These are phyloP conservation scores for Argentina silus DNA, from an alignment of 2,797 vertebrate genomes.

Conservation along the genomic window DNA sequence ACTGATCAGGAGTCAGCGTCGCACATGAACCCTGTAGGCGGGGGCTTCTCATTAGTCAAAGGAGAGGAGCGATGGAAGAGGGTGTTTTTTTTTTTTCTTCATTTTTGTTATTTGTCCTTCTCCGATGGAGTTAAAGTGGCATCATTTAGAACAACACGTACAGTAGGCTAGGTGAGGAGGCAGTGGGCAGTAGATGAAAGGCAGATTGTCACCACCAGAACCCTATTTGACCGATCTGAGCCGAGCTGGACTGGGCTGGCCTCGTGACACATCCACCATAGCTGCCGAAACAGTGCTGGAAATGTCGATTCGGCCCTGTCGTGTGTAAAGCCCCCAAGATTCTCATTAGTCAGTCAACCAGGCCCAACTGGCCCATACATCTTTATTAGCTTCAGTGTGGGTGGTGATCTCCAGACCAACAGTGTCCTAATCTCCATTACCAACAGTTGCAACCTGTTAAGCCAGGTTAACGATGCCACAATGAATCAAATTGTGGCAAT, in stretches of 20 bases:
- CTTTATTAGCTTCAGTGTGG: not conserved
- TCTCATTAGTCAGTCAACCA: too few relatives aligned
- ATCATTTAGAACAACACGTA: not conserved
- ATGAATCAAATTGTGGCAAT: too few relatives aligned
- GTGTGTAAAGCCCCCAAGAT: too few relatives aligned
- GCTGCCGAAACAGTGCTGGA: too few relatives aligned
- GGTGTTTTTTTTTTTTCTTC: slow-evolving; percentile 22
- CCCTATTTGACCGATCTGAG: too few relatives aligned
- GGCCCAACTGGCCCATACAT: not conserved
- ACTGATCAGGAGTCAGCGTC: slow-evolving; percentile 41
- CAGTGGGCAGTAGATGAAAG: not conserved
- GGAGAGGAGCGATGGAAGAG: slow-evolving; percentile 13
- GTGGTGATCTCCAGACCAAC: not conserved
- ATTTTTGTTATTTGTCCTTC: too few relatives aligned
- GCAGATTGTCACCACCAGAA: not conserved
- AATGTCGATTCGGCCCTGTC: too few relatives aligned
- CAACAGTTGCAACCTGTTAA: too few relatives aligned
- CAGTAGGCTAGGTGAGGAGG: slow-evolving; percentile 10
- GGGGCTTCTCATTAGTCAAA: slow-evolving; percentile 40
- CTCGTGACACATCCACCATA: too few relatives aligned
- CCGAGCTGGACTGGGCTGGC: too few relatives aligned
- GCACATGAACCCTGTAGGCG: slow-evolving; percentile 30
- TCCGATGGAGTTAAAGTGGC: slow-evolving; percentile 20
- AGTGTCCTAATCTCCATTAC: too few relatives aligned
- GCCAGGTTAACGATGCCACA: too few relatives aligned